These are phyloP conservation scores for Columba janthina DNA, from an alignment of 2,113 vertebrate genomes.

Conservation along the genomic window DNA sequence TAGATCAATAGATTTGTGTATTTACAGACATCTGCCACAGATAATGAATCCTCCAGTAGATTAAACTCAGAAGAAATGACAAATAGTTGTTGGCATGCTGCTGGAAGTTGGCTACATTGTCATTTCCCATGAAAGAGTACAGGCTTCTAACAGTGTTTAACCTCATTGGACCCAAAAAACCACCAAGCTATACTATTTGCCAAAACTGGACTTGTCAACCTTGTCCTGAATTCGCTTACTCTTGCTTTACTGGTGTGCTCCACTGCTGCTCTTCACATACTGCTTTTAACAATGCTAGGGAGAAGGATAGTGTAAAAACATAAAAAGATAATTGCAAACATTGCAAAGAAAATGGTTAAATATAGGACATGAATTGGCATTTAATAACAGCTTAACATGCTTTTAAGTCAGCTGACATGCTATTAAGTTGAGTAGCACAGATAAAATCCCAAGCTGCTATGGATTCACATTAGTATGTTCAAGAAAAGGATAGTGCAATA, in stretches of 20 bases:
- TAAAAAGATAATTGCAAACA: not conserved
- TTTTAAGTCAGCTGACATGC: not conserved
- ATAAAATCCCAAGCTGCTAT: not conserved
- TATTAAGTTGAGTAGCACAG: not conserved
- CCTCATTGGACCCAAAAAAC: not conserved
- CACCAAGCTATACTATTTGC: not conserved
- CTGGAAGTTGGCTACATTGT: not conserved
- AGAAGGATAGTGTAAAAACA: not conserved
- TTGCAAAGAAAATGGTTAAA: not conserved
- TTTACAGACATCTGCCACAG: constrained; percentile 11
- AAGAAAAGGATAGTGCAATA: not conserved
- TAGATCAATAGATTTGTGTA: not conserved
- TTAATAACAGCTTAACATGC: not conserved
- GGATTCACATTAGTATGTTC: not conserved
- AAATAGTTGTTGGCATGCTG: not conserved
- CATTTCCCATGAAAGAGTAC: not conserved
- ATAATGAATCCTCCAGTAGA: not conserved
- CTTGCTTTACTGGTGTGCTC: not conserved
- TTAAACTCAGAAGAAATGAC: not conserved
- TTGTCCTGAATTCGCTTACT: not conserved
- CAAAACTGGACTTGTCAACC: not conserved
- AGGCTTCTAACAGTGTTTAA: not conserved
- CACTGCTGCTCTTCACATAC: not conserved
- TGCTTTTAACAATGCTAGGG: not conserved
- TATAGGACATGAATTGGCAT: not conserved